Conservation (phyloP, 2,888 invertebrate species). For the Itoplectis maculator region DNA sequence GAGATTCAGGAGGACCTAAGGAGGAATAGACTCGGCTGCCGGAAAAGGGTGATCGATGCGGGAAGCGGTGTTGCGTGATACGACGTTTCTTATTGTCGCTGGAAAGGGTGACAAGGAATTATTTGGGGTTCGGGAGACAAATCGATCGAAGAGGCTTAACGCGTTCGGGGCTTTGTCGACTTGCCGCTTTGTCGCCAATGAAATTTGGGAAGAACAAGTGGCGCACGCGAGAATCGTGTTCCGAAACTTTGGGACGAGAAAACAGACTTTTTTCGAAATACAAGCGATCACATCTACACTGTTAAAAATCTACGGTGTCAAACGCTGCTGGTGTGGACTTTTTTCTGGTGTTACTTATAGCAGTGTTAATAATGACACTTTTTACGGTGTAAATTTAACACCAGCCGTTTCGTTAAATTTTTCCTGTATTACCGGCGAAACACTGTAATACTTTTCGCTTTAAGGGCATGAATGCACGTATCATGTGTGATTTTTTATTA, state of each 20-base stretch:
- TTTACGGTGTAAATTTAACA: no score
- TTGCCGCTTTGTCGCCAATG: background rate
- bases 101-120: conserved; percentile 7
- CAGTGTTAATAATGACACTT: no score
- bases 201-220: background rate
- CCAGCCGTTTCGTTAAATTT: no score
- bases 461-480: no score
- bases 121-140: background rate
- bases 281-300: background rate
- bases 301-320: no score
- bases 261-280: background rate
- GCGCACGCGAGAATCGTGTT: background rate
- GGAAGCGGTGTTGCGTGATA: conserved; percentile 9
- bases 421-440: no score
- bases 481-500: no score
- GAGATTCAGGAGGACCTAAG: conserved; percentile 79
- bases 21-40: conserved; percentile 47
- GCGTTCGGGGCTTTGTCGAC: background rate
- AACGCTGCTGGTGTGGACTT: no score
- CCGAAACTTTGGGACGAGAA: background rate
- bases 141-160: background rate
- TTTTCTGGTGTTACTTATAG: no score
- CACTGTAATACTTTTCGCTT: no score
- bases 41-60: conserved; percentile 23
- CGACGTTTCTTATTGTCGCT: background rate